Conservation (phyloP, 2,797 vertebrate species). For the Pipistrellus pipistrellus region DNA sequence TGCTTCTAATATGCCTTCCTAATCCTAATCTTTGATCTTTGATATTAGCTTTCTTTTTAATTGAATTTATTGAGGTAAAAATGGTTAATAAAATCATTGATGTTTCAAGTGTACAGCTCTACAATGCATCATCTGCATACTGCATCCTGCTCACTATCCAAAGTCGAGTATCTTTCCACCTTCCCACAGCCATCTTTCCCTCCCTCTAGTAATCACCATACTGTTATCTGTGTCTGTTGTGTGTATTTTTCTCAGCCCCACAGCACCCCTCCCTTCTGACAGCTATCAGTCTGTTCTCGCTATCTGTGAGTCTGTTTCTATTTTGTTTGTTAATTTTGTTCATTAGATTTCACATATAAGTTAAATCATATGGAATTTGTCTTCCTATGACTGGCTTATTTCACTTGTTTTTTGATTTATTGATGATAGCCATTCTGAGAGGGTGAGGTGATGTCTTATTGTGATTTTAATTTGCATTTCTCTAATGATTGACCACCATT, state of each 20-base stretch:
- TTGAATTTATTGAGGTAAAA: neutral
- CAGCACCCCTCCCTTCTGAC: neutral
- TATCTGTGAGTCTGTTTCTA: neutral
- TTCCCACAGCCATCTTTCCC: neutral
- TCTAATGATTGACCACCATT: neutral
- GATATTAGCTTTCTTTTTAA: conserved; percentile 51
- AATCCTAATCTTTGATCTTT: neutral
- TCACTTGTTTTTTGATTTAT: neutral
- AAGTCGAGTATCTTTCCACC: neutral
- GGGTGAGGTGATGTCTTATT: neutral
- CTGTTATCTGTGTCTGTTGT: neutral
- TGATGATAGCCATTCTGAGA: neutral
- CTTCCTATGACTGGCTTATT: neutral
- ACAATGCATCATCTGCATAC: neutral
- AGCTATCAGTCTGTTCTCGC: neutral
- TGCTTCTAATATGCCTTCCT: neutral
- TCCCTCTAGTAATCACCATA: neutral
- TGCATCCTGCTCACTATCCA: neutral
- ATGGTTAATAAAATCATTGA: neutral
- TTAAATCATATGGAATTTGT: neutral
- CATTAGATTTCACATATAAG: neutral
- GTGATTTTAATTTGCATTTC: neutral
- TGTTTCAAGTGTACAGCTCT: neutral
- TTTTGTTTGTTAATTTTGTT: neutral
- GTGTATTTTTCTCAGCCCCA: neutral